Evolutionary conservation across 2,888 invertebrate species (phyloP), one percentile per base, ranked within the genome.

Genomic region (Platycheirus albimanus): DNA sequence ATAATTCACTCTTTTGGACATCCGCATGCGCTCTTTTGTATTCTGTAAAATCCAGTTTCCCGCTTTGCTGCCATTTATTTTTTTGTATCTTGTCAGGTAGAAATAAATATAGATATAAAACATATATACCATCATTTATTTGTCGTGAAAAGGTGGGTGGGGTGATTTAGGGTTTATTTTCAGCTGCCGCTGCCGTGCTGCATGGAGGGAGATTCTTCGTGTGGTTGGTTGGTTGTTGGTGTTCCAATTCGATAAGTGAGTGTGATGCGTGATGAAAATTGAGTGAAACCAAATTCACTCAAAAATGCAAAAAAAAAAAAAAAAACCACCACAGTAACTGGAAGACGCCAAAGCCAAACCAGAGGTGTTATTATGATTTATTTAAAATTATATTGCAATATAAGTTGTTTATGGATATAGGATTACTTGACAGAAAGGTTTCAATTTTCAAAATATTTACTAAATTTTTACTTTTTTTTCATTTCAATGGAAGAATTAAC

Each of bases 101-200:
- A 30, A 43, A 71, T 10, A 33, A 11, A n/a, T 17, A 10, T 7
- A 45, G 19, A 41, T 63, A 28, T 51, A 45, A n/a, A 20, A n/a
- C 20, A 56, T 66, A 71, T 58, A 71, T 70, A 47, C 54, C 36
- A 0, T 47, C 43, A 28, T 33, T 28, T 10, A 51, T 47, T n/a
- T 10, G 20, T 49, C 30, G 36, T 20, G 13, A 10, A 58, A 49
- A 72, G 66, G 81, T 81, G 77, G 81, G 81, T 81, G 81, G 81
- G 77, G 61, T 81, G 81, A 77, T 61, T 67, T 63, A 71, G 58
- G 77, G 77, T 61, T 52, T 76, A 70, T 64, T 72, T 81, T 81
- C 81, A 81, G 81, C 81, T 81, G 77, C 66, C 51, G 36, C n/a
- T n/a, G n/a, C n/a, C n/a, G n/a, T n/a, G n/a, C n/a, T n/a, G n/a